A percentile compares a stretch with the other conserved stretches of the same genome.
Conservation (phyloP, 2,113 vertebrate genomes). For the Ammodytes marinus region DNA sequence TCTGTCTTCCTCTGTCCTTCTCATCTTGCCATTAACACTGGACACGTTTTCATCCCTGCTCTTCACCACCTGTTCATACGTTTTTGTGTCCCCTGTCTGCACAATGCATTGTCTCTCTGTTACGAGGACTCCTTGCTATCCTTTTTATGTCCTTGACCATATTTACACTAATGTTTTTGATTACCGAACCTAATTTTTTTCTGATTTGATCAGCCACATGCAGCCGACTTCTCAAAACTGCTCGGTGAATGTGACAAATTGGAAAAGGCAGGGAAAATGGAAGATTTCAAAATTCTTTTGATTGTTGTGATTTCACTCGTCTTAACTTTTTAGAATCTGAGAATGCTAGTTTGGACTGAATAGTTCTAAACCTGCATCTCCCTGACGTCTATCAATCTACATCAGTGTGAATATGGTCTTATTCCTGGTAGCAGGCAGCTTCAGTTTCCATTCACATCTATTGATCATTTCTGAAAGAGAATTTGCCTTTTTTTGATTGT, state of each 20-base stretch:
- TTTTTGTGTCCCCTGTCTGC: constrained; percentile 21
- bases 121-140: constrained; percentile 41
- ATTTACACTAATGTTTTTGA: constrained; percentile 44
- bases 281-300: constrained; percentile 1
- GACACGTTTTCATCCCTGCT: constrained; percentile 33
- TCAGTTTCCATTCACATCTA: not conserved
- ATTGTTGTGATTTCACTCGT: not conserved
- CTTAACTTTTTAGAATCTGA: constrained; percentile 4
- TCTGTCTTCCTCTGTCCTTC: constrained; percentile 41
- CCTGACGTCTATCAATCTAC: not conserved
- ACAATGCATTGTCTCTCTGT: constrained; percentile 20
- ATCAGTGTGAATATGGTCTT: constrained; percentile 55
- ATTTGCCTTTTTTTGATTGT: constrained; percentile 43
- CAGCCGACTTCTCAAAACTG: not conserved
- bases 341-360: not conserved
- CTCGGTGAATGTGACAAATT: constrained; percentile 3
- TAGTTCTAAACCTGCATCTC: not conserved
- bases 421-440: constrained; percentile 47
- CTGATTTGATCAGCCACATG: constrained; percentile 5
- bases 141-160: constrained; percentile 38
- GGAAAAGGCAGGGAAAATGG: not conserved
- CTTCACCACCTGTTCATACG: constrained; percentile 26
- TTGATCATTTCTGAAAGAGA: constrained; percentile 20
- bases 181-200: not conserved
- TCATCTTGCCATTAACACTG: constrained; percentile 41